Conservation (phyloP, 2,888 invertebrate genomes). For the Drosophila mettleri region DNA sequence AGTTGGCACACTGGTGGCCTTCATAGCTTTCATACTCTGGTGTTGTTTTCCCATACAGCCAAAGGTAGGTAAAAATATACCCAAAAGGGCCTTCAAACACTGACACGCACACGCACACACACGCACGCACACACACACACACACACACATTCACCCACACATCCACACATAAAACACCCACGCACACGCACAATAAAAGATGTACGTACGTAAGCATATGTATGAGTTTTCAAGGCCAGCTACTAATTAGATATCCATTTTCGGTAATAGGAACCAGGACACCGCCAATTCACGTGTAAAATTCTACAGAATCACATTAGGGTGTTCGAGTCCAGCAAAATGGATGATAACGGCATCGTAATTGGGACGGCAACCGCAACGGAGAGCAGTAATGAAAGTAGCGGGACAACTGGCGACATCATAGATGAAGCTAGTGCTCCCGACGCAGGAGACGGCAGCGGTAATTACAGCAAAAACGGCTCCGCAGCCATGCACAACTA, state of each 20-base stretch:
- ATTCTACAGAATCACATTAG: slow-evolving; percentile 79
- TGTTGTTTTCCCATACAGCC: slow-evolving; percentile 88
- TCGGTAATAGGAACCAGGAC: slow-evolving; percentile 80
- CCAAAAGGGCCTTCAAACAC: slow-evolving; percentile 9
- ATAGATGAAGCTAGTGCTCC: slow-evolving; percentile 18
- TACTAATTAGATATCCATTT: slow-evolving; percentile 21
- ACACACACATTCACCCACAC: slow-evolving; percentile 2
- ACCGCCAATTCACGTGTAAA: slow-evolving; percentile 85
- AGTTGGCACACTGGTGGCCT: slow-evolving; percentile 88
- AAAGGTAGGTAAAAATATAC: slow-evolving; percentile 79
- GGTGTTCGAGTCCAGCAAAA: slow-evolving; percentile 67
- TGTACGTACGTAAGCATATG: slow-evolving; percentile 19
- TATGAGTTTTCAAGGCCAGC: slow-evolving; percentile 16
- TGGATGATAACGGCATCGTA: slow-evolving; percentile 32
- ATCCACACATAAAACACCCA: too few species aligned
- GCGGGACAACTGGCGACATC: slow-evolving; percentile 17
- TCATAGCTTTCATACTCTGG: slow-evolving; percentile 88
- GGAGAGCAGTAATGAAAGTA: slow-evolving; percentile 18
- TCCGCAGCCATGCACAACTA: slow-evolving; percentile 82
- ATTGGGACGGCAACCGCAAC: slow-evolving; percentile 7
- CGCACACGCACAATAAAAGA: neutral
- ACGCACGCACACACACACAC: neutral
- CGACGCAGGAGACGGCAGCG: slow-evolving; percentile 45
- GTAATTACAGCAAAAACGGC: slow-evolving; percentile 80
- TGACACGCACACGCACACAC: slow-evolving; percentile 6